Percentiles rank a stretch among this genome's conserved stretches.
These are phyloP conservation scores for Cataglyphis albicans DNA, from an alignment of 2,888 invertebrate genomes.

Conservation along the genomic window DNA sequence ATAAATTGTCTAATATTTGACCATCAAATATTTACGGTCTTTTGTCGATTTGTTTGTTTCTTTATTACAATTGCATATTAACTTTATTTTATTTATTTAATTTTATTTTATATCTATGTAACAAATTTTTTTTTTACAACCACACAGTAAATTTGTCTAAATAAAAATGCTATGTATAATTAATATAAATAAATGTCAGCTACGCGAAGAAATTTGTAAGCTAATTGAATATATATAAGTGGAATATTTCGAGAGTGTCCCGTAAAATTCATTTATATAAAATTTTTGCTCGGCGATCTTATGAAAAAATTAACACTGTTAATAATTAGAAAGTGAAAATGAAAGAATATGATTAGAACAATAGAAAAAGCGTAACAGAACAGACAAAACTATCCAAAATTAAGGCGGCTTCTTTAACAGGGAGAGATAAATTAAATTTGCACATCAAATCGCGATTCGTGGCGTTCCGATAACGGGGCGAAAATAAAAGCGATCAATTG, in stretches of 20 bases:
- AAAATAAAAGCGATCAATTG: conserved; percentile 39
- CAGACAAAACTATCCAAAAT: too few species aligned
- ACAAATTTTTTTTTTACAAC: not conserved
- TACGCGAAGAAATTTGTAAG: not conserved
- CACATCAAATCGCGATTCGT: not conserved
- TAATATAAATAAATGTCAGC: not conserved
- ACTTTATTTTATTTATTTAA: too few species aligned
- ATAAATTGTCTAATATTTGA: conserved; percentile 39
- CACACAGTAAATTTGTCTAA: not conserved
- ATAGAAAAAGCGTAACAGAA: not conserved
- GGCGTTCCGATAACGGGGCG: conserved; percentile 8
- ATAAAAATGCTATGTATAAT: not conserved
- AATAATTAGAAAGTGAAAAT: too few species aligned
- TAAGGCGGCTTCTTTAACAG: not conserved
- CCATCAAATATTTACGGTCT: not conserved
- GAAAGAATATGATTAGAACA: not conserved
- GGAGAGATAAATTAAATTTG: conserved; percentile 26
- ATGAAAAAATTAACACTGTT: not conserved
- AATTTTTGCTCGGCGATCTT: not conserved
- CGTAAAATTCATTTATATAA: conserved; percentile 17
- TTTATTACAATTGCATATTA: conserved; percentile 10
- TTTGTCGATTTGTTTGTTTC: conserved; percentile 21
- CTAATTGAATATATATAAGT: not conserved
- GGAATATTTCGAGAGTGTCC: not conserved
- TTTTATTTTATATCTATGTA: conserved; percentile 13